Evolutionary conservation across 2,797 vertebrate genomes (phyloP), one percentile per base, ranked within the genome.

Genomic region (Novumbra hubbsi): DNA sequence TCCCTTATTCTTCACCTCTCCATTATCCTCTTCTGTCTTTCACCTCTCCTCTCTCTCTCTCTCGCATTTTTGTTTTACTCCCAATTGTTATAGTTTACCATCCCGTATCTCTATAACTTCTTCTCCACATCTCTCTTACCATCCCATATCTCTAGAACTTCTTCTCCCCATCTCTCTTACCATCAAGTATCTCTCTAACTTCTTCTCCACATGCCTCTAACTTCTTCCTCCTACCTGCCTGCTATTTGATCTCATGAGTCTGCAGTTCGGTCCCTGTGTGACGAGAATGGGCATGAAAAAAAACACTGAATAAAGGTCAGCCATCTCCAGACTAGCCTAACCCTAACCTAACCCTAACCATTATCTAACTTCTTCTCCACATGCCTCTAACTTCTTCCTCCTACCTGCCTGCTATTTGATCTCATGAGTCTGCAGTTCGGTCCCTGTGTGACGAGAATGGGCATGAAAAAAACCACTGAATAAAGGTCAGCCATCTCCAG

Each of bases 401-500:
- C 30, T 34, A 34, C 32, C 5, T 34, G 32, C 32, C 32, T 5
- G 2, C 32, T 34, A 30, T 15, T 38, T 64, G 67, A 52, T 71
- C 74, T 16, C 19, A 64, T 24, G 21, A 45, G 34, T 49, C 30
- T 71, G 66, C 76, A 62, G 21, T 17, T 32, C 34, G 67, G 70
- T 73, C 67, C 32, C 12, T 48, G 74, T 70, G 72, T 72, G 79
- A 30, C 70, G 69, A 68, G n/a, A 19, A 60, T 66, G 73, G 66
- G 57, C 63, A 75, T 57, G 55, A 19, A 45, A 80, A n/a, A 73
- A 74, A 79, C 73, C 68, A 76, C 76, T 72, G 34, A 70, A 71
- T 73, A 74, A 79, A 85, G 78, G 77, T 79, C 81, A 76, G 62
- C 19, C n/a, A n/a, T n/a, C n/a, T n/a, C n/a, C n/a, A n/a, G n/a